Base-by-base conservation (phyloP, 1,140 invertebrate species). In the Parasteatoda tepidariorum region DNA sequence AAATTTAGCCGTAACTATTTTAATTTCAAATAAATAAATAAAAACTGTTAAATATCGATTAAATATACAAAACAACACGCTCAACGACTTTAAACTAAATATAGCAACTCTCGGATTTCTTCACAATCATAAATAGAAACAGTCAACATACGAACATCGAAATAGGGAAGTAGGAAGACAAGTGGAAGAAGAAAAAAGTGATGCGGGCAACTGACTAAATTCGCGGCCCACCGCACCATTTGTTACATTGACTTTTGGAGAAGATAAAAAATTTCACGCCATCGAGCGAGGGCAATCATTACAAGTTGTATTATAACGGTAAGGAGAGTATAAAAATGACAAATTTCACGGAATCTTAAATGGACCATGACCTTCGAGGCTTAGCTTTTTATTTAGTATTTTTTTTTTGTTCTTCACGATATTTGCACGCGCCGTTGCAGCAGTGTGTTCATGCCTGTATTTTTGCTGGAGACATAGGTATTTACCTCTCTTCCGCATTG, bases 401-500 rank as follows among this genome's bases (percentile, higher is more conserved):
- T n/a, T 59, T 59, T 18, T 48, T 22, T 7, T 22, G 24, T n/a
- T 22, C 30, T 26, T 30, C 61, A 30, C 13, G 2, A 24, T 30
- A 64, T 59, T 24, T 59, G 30, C 61, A 64, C 26, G 61, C 28
- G 26, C 30, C 26, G 18, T 9, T 59, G 57, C 41, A 18, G 18
- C 38, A 13, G 38, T 48, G 18, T 48, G 38, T 18, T 9, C 38
- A 13, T 59, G 57, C 57, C 15, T 28, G 62, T 66, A 33, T 24
- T 24, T 31, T 15, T 11, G 34, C 11, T 7, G n/a, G 34, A 24
- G 22, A 38, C 30, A 38, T 59, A 79, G 64, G 62, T 79, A 79
- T 68, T 68, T 68, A 79, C 64, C 64, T 64, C 59, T 76, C 74
- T 76, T 76, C 74, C 76, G 76, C 76, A 79, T 79, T 79, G 64